Base-by-base conservation (phyloP, 2,888 invertebrate species). In the Mythimna albipuncta region DNA sequence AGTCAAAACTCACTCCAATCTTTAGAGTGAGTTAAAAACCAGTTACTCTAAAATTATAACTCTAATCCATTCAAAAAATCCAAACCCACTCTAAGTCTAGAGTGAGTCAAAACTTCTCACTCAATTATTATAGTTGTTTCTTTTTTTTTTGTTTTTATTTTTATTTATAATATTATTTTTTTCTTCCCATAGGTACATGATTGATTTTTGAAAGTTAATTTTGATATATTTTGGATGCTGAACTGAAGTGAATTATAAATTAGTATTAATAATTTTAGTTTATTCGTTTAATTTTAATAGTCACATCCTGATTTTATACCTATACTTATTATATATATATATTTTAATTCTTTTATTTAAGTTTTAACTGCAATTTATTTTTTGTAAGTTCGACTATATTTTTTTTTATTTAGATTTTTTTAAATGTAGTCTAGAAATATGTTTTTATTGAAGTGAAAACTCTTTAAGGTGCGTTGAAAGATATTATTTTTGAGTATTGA, bases 131-230 rank as follows among this genome's bases (percentile, higher is more conserved):
- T 21, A 66, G 72, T 69, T 54, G 73, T 72, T 75, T 72, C 59
- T 64, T 26, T 64, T 64, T 44, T 58, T 72, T 67, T 72, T 79
- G 77, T 75, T 77, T 75, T 79, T 75, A 73, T 77, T 82, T 68
- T 77, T 77, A 67, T 79, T 82, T 66, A 26, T 47, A 82, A 81
- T 72, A 72, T 87, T 73, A 68, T 83, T 84, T 85, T 88, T 88
- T 88, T 86, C 83, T 68, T 69, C 66, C 85, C 84, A 6, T 92
- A 96, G 96, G 95, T 96, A 95, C 96, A 95, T 95, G 96, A 91
- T 96, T 89, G 95, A 95, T 87, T 95, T 95, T 92, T 95, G 90
- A 90, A 69, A 71, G 47, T 71, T 44, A 83, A 71, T 70, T 79
- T 79, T 72, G 63, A n/a, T 55, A 52, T 70, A 75, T 75, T 81